These are phyloP conservation scores for Drosophila gaucha DNA, from an alignment of 2,888 invertebrate species.

Conservation along the genomic window DNA sequence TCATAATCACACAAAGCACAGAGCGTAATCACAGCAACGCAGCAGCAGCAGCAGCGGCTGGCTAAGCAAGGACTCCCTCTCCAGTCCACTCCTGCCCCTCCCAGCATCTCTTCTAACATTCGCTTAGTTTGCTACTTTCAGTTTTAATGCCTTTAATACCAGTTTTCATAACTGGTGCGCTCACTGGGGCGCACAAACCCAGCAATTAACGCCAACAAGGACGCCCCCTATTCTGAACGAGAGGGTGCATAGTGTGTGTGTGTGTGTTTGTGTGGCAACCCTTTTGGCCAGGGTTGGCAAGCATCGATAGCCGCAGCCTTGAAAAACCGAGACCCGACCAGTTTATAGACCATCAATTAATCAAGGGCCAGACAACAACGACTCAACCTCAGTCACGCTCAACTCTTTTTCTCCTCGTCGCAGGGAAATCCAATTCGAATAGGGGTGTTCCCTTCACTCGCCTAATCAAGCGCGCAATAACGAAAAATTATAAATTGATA, in stretches of 20 bases:
- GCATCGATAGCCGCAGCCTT: slow-evolving; percentile 56
- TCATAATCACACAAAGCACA: slow-evolving; percentile 71
- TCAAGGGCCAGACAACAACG: slow-evolving; percentile 53
- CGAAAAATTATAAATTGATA: slow-evolving; percentile 77
- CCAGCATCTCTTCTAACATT: slow-evolving; percentile 39
- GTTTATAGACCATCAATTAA: slow-evolving; percentile 58
- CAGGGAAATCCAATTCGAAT: slow-evolving; percentile 46
- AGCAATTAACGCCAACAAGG: slow-evolving; percentile 69
- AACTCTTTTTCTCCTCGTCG: slow-evolving; percentile 48
- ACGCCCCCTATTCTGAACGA: slow-evolving; percentile 8
- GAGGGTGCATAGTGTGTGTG: slow-evolving; percentile 22
- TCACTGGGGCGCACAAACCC: slow-evolving; percentile 67
- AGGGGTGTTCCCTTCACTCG: slow-evolving; percentile 49
- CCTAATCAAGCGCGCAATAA: slow-evolving; percentile 71
- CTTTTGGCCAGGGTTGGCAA: slow-evolving; percentile 30
- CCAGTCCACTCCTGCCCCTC: slow-evolving; percentile 17
- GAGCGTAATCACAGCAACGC: slow-evolving; percentile 71
- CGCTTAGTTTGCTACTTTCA: slow-evolving; percentile 68
- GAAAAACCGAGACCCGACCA: slow-evolving; percentile 27
- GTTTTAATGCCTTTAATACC: slow-evolving; percentile 71
- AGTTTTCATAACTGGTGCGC: slow-evolving; percentile 79
- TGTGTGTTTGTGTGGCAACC: slow-evolving; percentile 5
- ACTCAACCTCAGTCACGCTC: slow-evolving; percentile 44
- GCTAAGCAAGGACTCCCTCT: slow-evolving; percentile 43
- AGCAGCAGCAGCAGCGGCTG: slow-evolving; percentile 23